Conservation (phyloP, 2,113 vertebrate genomes). For the Silurus asotus region DNA sequence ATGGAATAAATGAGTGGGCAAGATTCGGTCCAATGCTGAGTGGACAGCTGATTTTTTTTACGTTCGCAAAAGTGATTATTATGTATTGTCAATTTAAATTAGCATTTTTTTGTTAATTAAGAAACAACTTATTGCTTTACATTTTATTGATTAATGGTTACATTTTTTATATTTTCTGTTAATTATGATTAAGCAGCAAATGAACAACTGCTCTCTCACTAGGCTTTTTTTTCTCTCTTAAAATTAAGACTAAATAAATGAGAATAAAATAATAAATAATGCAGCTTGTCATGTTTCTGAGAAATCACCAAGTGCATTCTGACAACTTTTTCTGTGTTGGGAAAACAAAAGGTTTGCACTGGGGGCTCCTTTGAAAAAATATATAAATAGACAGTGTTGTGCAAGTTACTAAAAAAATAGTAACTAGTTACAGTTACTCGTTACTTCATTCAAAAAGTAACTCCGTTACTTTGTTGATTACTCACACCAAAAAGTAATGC, state of each 20-base stretch:
- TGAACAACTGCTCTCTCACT: background rate
- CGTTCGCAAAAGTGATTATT: background rate
- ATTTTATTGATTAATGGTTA: background rate
- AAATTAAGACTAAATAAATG: background rate
- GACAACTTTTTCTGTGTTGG: background rate
- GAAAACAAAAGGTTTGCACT: background rate
- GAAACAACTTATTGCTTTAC: background rate
- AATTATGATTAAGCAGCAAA: background rate
- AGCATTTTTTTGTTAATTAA: background rate
- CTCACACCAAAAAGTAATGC: too few relatives aligned
- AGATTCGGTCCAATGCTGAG: too few relatives aligned
- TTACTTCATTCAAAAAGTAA: too few relatives aligned
- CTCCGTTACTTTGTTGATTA: too few relatives aligned
- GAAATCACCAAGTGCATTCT: background rate
- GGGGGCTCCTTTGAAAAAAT: background rate
- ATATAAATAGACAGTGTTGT: background rate
- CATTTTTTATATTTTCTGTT: background rate
- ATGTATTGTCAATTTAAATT: background rate
- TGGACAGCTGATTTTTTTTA: background rate
- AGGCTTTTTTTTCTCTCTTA: background rate
- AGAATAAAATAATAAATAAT: background rate
- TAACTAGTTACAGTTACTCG: too few relatives aligned
- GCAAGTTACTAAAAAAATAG: too few relatives aligned
- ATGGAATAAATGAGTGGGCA: too few relatives aligned
- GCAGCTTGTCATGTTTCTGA: background rate